Percentiles rank a stretch among this genome's conserved stretches.
These are phyloP conservation scores for Nymphalis polychloros DNA, from an alignment of 2,888 invertebrate genomes.

Conservation along the genomic window DNA sequence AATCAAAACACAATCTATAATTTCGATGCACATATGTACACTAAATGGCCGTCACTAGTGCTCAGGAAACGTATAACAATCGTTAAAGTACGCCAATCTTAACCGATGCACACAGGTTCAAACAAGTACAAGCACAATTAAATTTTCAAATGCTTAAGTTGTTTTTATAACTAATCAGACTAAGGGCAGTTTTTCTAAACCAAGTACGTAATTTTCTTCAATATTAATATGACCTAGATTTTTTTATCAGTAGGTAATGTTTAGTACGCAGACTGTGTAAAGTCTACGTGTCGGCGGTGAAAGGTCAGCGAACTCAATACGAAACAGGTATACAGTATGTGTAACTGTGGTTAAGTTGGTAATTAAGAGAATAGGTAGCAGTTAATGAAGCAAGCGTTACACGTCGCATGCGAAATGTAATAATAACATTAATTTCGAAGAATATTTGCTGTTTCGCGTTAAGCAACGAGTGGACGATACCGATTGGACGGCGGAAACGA, in stretches of 20 bases:
- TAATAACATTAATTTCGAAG: conserved; percentile 8
- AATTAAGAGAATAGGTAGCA: conserved; percentile 17
- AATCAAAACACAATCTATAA: too few relatives aligned
- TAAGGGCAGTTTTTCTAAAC: neutral
- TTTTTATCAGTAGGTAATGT: neutral
- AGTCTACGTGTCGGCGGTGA: neutral
- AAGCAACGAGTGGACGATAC: neutral
- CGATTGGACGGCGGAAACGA: neutral
- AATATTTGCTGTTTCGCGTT: neutral
- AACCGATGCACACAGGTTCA: too few relatives aligned
- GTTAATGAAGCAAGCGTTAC: conserved; percentile 16
- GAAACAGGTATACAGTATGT: neutral
- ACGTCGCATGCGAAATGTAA: conserved; percentile 14
- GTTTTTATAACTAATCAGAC: too few relatives aligned
- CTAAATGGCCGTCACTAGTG: too few relatives aligned
- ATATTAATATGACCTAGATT: neutral
- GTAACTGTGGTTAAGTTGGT: conserved; percentile 3
- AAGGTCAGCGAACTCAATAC: conserved; percentile 7
- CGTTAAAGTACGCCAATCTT: too few relatives aligned
- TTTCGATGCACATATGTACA: too few relatives aligned
- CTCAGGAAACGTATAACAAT: too few relatives aligned
- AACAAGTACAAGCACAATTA: too few relatives aligned
- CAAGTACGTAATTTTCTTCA: neutral
- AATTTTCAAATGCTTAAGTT: too few relatives aligned
- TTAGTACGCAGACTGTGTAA: neutral